Percentiles rank a stretch among this genome's conserved stretches.
These are phyloP conservation scores for Epinephelus moara DNA, from an alignment of 2,113 vertebrate genomes.

Conservation along the genomic window DNA sequence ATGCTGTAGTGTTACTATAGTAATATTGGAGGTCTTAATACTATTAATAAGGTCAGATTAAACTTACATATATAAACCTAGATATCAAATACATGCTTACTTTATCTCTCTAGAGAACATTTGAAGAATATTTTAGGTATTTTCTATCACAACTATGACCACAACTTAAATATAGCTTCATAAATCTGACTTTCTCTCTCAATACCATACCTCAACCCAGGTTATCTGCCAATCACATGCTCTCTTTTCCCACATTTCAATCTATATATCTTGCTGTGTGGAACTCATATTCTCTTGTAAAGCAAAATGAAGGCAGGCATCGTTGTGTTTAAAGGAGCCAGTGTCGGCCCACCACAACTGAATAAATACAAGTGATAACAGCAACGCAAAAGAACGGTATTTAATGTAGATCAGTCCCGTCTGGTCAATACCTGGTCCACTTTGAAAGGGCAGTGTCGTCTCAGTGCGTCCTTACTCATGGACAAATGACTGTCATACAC, in stretches of 20 bases:
- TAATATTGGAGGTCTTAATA: constrained; percentile 13
- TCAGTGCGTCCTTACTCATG: not conserved
- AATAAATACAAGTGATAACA: not conserved
- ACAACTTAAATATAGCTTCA: not conserved
- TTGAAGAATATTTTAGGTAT: not conserved
- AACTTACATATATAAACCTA: not conserved
- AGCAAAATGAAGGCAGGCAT: not conserved
- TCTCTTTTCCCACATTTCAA: not conserved
- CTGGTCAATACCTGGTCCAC: not conserved
- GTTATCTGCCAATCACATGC: not conserved
- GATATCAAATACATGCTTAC: constrained; percentile 8
- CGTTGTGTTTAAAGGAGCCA: not conserved
- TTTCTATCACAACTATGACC: not conserved
- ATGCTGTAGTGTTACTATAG: constrained; percentile 24
- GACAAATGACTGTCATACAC: not conserved
- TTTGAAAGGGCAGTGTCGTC: not conserved
- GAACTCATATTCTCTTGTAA: not conserved
- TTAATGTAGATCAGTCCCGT: not conserved
- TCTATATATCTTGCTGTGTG: not conserved
- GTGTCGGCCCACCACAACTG: not conserved
- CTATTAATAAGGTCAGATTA: constrained; percentile 22
- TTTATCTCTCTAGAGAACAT: not conserved
- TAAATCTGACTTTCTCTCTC: not conserved
- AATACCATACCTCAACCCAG: not conserved
- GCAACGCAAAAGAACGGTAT: not conserved